A percentile compares a stretch with the other conserved stretches of the same genome.
Evolutionary conservation across 2,797 vertebrate genomes (phyloP).

Genomic region (Sebastes cheni): DNA sequence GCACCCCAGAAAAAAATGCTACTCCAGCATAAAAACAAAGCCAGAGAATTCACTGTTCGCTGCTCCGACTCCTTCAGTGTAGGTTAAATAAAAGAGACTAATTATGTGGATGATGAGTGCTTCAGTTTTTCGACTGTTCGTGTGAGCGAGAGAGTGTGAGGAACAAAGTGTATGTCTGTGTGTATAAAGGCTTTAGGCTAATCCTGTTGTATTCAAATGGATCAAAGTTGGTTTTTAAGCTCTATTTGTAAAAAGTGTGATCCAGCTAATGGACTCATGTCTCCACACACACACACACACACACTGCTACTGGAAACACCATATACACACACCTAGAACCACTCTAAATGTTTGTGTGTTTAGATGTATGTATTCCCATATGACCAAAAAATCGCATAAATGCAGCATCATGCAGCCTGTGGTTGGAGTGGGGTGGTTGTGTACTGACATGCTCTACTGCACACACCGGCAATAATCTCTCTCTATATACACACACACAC

Average conservation of each 20-base stretch:
- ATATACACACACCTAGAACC: background rate
- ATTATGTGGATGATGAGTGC: conserved; percentile 44
- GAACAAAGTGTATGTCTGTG: conserved; percentile 56
- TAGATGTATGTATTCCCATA: background rate
- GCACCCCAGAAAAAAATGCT: background rate
- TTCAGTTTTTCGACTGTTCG: background rate
- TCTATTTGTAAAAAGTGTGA: conserved; percentile 53
- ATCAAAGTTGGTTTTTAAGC: conserved; percentile 68
- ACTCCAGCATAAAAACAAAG: background rate
- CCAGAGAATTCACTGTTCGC: background rate
- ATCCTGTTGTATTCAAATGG: conserved; percentile 66
- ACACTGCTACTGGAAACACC: background rate
- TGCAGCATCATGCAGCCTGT: conserved; percentile 16
- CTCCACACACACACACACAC: conserved; percentile 15
- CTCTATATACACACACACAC: background rate
- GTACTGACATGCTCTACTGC: conserved; percentile 42
- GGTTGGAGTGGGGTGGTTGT: conserved; percentile 23
- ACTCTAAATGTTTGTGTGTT: background rate
- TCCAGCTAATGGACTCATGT: conserved; percentile 49
- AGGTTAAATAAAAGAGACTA: conserved; percentile 45
- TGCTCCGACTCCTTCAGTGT: conserved; percentile 9
- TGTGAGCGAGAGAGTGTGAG: conserved; percentile 23
- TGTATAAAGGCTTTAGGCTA: conserved; percentile 61
- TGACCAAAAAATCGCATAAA: conserved; percentile 10
- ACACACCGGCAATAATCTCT: conserved; percentile 46